A percentile compares a stretch with the other conserved stretches of the same genome.
These are phyloP conservation scores for Temnopleurus reevesii DNA, from an alignment of 53 echinoderm and acorn worm genomes.

Conservation along the genomic window DNA sequence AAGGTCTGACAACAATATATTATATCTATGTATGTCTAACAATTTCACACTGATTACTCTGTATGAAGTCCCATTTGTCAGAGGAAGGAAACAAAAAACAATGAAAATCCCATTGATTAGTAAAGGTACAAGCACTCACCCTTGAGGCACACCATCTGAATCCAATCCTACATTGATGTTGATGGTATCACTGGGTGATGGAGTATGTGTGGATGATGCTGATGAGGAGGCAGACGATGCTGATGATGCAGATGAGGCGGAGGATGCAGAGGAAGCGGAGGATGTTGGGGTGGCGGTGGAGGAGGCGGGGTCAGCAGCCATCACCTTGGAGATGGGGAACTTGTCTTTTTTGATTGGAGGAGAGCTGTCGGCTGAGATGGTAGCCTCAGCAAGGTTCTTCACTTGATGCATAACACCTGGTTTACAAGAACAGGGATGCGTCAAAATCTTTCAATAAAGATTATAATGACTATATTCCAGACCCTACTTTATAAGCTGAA, in stretches of 20 bases:
- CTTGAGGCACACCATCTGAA: constrained; percentile 87
- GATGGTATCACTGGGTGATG: constrained; percentile 70
- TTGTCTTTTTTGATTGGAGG: constrained; percentile 82
- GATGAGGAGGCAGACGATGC: constrained; percentile 43
- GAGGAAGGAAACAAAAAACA: too few species aligned
- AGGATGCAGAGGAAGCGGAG: constrained; percentile 33
- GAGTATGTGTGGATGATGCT: constrained; percentile 69
- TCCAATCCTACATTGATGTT: constrained; percentile 85
- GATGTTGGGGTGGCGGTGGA: constrained; percentile 12
- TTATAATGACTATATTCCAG: too few species aligned
- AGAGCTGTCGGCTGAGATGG: constrained; percentile 79
- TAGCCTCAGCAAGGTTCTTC: constrained; percentile 87
- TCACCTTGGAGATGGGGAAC: constrained; percentile 51
- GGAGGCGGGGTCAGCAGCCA: background rate
- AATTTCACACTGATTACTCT: too few species aligned
- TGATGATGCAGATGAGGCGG: constrained; percentile 48
- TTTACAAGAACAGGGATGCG: too few species aligned
- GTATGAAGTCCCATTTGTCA: too few species aligned
- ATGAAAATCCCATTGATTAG: too few species aligned
- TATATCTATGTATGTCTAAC: too few species aligned
- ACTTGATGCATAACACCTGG: constrained; percentile 99
- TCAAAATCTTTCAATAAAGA: too few species aligned
- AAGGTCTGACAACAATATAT: too few species aligned
- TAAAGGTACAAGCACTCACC: constrained; percentile 59
- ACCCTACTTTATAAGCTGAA: too few species aligned